Conservation (phyloP, 2,797 vertebrate species). For the Todus mexicanus region DNA sequence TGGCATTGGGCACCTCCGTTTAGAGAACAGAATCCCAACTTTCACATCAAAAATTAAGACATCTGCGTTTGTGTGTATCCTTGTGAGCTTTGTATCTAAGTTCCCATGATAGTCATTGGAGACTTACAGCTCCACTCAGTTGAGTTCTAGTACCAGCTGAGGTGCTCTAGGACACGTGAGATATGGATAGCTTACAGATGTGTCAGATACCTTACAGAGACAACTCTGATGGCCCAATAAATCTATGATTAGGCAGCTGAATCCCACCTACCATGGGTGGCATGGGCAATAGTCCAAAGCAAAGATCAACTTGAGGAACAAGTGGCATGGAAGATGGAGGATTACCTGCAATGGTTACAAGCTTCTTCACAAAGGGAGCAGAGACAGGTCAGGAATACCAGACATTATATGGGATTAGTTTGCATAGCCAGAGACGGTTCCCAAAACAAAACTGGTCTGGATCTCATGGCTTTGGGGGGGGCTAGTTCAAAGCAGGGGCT, state of each 20-base stretch:
- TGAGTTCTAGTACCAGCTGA: neutral
- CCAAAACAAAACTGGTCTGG: neutral
- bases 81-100: neutral
- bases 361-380: neutral
- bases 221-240: neutral
- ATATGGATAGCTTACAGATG: neutral
- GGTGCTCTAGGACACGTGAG: neutral
- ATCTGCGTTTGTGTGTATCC: neutral
- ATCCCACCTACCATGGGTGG: neutral
- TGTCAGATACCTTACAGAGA: neutral
- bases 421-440: neutral
- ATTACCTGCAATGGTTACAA: neutral
- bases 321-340: neutral
- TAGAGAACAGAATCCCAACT: neutral
- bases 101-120: accelerated
- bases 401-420: constrained; percentile 29
- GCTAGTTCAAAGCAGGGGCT: neutral
- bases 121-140: neutral
- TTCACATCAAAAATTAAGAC: neutral
- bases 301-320: neutral
- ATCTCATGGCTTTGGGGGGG: neutral
- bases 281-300: neutral
- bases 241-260: neutral
- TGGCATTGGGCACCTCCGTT: neutral
- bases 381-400: constrained; percentile 55